phyloP scores from a whole-genome alignment of 2,797 vertebrate species.

The Jordanella pulchra region DNA sequence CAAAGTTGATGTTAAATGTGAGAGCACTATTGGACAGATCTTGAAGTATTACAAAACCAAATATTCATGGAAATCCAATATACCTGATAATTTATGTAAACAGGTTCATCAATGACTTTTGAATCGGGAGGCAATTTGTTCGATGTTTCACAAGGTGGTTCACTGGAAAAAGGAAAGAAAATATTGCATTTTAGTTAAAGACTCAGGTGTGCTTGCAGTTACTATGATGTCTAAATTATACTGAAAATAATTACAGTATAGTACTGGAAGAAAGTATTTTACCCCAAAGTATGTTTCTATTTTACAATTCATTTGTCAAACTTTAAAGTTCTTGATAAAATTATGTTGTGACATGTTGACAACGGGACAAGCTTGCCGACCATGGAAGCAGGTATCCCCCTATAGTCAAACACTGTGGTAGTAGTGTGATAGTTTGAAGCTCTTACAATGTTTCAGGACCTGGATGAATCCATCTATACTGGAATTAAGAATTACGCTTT shows the following conservation, averaged over 20 bases:
- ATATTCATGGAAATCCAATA: background rate
- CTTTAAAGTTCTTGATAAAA: background rate
- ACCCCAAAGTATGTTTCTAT: no score
- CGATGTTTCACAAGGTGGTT: background rate
- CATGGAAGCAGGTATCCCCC: no score
- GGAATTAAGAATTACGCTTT: no score
- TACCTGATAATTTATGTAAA: conserved; percentile 67
- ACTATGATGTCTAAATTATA: background rate
- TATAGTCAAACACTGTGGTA: no score
- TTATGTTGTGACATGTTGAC: background rate
- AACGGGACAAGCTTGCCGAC: background rate
- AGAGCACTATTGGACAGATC: background rate
- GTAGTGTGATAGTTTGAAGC: no score
- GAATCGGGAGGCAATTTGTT: background rate
- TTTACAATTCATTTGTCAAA: background rate
- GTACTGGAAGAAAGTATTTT: background rate
- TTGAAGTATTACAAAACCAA: conserved; percentile 11
- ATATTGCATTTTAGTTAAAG: background rate
- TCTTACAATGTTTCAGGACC: no score
- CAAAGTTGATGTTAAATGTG: background rate
- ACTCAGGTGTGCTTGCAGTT: background rate
- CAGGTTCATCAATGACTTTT: conserved; percentile 56
- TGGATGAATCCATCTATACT: no score
- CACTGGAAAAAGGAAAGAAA: conserved; percentile 38
- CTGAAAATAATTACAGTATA: no score